These are phyloP conservation scores for Mayetiola destructor DNA, from an alignment of 2,888 invertebrate genomes.

Conservation along the genomic window DNA sequence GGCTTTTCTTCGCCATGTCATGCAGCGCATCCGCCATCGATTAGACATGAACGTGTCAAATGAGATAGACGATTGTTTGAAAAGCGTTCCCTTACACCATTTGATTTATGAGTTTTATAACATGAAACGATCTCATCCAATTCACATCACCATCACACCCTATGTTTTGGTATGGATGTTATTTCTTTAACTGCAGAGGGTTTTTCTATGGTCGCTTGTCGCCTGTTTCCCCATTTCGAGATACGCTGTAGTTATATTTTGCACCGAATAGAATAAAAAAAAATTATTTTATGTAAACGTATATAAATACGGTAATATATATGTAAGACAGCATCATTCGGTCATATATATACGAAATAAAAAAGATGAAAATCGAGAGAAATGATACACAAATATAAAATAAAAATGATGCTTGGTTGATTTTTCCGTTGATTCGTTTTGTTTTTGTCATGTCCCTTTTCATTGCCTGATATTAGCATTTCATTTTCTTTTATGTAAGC, in stretches of 20 bases:
- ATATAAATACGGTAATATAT: conserved; percentile 8
- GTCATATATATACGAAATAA: conserved; percentile 3
- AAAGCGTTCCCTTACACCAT: conserved; percentile 15
- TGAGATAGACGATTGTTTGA: conserved; percentile 16
- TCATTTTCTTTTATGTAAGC: too few species aligned
- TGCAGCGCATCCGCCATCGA: conserved; percentile 22
- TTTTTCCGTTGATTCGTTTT: conserved; percentile 4
- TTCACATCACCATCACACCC: conserved; percentile 11
- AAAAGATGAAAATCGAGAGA: neutral
- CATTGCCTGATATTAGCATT: too few species aligned
- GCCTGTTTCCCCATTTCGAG: neutral
- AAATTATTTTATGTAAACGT: conserved; percentile 11
- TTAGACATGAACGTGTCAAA: conserved; percentile 20
- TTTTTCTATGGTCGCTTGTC: neutral
- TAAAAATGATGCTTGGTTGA: conserved; percentile 5
- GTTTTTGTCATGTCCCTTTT: too few species aligned
- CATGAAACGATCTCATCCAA: conserved; percentile 13
- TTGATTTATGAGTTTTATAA: conserved; percentile 17
- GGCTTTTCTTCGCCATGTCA: conserved; percentile 20
- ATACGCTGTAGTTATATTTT: neutral
- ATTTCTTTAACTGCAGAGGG: conserved; percentile 3
- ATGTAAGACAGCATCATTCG: conserved; percentile 7
- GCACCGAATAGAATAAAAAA: neutral
- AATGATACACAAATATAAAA: conserved; percentile 13
- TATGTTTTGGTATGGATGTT: neutral